Conservation (phyloP, 2,797 vertebrate species). For the Chaunax sp. region DNA sequence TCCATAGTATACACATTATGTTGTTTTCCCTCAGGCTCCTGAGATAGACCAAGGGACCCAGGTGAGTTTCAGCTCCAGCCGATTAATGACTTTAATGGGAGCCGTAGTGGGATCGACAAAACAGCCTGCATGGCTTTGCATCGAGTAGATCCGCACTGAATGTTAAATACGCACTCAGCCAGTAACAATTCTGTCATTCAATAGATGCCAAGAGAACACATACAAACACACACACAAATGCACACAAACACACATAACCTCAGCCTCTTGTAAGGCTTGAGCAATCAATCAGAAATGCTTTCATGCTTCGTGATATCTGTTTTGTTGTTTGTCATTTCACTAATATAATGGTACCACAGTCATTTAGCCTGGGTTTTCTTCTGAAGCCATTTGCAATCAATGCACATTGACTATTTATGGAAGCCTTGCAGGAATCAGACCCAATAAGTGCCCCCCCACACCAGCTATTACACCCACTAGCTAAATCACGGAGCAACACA, state of each 20-base stretch:
- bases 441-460: slow-evolving; percentile 60
- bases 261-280: slow-evolving; percentile 50
- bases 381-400: slow-evolving; percentile 71
- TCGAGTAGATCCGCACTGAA: slow-evolving; percentile 29
- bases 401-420: slow-evolving; percentile 78
- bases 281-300: slow-evolving; percentile 67
- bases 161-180: slow-evolving; percentile 47
- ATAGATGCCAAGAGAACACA: slow-evolving; percentile 21
- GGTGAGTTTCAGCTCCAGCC: slow-evolving; percentile 60
- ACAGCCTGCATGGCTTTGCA: slow-evolving; percentile 35
- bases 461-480: slow-evolving; percentile 66
- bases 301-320: slow-evolving; percentile 68
- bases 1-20: slow-evolving; percentile 15
- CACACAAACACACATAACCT: slow-evolving; percentile 27
- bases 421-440: slow-evolving; percentile 63
- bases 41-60: slow-evolving; percentile 57
- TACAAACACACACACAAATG: slow-evolving; percentile 6
- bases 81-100: slow-evolving; percentile 72
- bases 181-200: slow-evolving; percentile 44
- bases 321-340: slow-evolving; percentile 73
- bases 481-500: slow-evolving; percentile 38
- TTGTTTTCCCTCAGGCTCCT: slow-evolving; percentile 26
- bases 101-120: slow-evolving; percentile 46
- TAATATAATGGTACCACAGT: slow-evolving; percentile 65
- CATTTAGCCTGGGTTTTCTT: slow-evolving; percentile 68